Evolutionary conservation across 2,797 vertebrate species (phyloP).

Genomic region (Chloroceryle amazona): DNA sequence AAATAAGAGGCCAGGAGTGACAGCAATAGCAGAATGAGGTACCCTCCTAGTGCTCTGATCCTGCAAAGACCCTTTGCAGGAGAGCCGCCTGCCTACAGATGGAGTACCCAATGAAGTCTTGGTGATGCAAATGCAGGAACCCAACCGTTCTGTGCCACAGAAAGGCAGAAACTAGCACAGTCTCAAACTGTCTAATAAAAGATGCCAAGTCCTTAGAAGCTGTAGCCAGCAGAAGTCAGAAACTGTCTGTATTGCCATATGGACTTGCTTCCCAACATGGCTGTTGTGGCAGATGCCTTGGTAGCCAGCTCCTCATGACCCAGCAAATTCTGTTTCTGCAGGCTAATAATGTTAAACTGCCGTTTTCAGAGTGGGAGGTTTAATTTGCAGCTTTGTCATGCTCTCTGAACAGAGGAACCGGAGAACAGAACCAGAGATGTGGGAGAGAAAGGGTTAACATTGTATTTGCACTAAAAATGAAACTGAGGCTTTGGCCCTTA

Average conservation of each 20-base stretch:
- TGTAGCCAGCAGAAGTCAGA: conserved; percentile 4
- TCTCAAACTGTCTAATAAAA: neutral
- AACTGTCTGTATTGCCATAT: neutral
- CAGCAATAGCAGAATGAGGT: neutral
- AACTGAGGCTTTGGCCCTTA: neutral
- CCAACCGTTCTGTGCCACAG: neutral
- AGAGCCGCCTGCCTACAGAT: neutral
- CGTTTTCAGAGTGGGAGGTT: conserved; percentile 33
- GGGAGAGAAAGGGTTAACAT: conserved; percentile 25
- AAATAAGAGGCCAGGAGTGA: neutral
- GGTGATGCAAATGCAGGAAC: neutral
- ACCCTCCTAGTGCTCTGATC: neutral
- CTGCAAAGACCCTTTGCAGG: neutral
- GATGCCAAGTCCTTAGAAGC: neutral
- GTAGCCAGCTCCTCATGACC: conserved; percentile 32
- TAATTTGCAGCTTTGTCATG: neutral
- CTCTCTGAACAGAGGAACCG: neutral
- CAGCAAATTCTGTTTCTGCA: conserved; percentile 51
- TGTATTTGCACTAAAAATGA: conserved; percentile 11
- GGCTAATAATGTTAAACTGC: conserved; percentile 21
- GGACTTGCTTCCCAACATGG: neutral
- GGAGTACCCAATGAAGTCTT: neutral
- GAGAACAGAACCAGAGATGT: neutral
- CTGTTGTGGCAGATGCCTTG: neutral
- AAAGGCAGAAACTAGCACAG: neutral